Evolutionary conservation across 2,888 invertebrate genomes (phyloP).

Genomic region (Tipula confusa): DNA sequence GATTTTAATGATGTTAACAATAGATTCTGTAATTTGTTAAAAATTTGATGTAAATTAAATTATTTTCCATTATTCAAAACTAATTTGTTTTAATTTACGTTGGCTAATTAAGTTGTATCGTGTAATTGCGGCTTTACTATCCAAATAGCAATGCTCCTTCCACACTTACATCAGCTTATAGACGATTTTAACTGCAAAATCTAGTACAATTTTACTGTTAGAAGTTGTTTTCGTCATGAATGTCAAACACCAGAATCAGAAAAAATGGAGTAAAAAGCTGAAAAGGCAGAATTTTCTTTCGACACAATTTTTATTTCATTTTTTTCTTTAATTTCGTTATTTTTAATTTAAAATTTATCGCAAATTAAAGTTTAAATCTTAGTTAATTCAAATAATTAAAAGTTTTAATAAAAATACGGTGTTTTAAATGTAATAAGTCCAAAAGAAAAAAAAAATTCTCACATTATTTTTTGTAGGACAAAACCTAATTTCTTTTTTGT

Average conservation of each 20-base stretch:
- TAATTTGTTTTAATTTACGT: too few relatives aligned
- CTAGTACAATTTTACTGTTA: constrained; percentile 20
- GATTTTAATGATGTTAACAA: constrained; percentile 47
- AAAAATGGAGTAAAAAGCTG: constrained; percentile 25
- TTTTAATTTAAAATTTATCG: constrained; percentile 1
- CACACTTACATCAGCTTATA: neutral
- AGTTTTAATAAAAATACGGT: neutral
- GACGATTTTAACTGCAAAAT: neutral
- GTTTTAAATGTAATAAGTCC: neutral
- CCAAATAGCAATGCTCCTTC: neutral
- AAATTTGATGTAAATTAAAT: constrained; percentile 30
- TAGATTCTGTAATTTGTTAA: constrained; percentile 44
- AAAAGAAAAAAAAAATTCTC: neutral
- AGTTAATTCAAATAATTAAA: neutral
- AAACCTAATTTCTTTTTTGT: constrained; percentile 25
- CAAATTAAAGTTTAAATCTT: neutral
- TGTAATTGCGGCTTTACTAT: too few relatives aligned
- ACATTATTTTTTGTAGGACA: neutral
- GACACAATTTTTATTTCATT: neutral
- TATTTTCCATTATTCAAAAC: neutral
- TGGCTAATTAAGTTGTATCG: too few relatives aligned
- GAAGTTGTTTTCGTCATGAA: neutral
- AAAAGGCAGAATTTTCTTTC: constrained; percentile 9
- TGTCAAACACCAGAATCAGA: constrained; percentile 9
- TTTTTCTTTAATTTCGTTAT: constrained; percentile 8